A percentile compares a stretch with the other conserved stretches of the same genome.
These are phyloP conservation scores for Terebella lapidaria DNA, from an alignment of 2,888 invertebrate genomes.

Conservation along the genomic window DNA sequence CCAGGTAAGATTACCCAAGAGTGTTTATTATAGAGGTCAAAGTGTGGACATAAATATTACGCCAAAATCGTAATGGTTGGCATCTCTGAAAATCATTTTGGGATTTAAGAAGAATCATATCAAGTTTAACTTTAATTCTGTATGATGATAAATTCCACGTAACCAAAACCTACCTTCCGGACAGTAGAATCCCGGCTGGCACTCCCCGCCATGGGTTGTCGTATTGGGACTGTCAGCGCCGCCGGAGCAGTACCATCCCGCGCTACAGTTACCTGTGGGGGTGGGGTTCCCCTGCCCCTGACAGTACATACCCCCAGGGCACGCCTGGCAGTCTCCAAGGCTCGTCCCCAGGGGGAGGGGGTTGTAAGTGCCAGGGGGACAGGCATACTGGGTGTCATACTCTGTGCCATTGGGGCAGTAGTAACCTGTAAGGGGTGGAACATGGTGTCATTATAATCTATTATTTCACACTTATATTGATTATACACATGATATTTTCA, in stretches of 20 bases:
- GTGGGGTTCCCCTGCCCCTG: constrained; percentile 38
- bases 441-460: too few species aligned
- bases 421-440: constrained; percentile 35
- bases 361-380: constrained; percentile 44
- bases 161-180: too few species aligned
- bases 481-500: not conserved
- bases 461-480: not conserved
- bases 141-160: too few species aligned
- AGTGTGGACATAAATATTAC: too few species aligned
- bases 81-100: too few species aligned
- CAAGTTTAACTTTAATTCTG: too few species aligned
- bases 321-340: constrained; percentile 33
- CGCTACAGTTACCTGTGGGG: constrained; percentile 41
- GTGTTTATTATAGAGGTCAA: too few species aligned
- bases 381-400: constrained; percentile 35
- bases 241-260: constrained; percentile 43
- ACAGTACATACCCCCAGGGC: constrained; percentile 46
- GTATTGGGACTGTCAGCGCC: constrained; percentile 35
- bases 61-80: too few species aligned
- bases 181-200: constrained; percentile 41
- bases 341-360: constrained; percentile 27
- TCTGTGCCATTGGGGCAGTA: constrained; percentile 46
- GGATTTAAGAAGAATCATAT: too few species aligned
- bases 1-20: too few species aligned
- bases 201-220: constrained; percentile 37